Evolutionary conservation across 1,140 invertebrate genomes (phyloP), one percentile per base, ranked within the genome.

Genomic region (Apolygus lucorum): DNA sequence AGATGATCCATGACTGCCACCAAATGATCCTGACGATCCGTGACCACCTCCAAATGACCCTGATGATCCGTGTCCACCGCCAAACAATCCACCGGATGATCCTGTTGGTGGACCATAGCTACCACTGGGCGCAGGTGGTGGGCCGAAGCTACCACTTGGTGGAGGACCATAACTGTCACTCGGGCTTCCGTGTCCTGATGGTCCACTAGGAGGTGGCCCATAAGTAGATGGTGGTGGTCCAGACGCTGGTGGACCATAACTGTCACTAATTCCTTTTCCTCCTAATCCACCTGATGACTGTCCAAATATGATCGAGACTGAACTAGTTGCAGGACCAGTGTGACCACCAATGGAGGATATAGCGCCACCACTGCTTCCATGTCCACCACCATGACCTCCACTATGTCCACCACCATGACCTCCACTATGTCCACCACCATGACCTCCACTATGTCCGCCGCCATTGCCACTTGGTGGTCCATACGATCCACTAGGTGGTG

Each of bases 171-270:
- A 69, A n/a, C 29, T 25, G 26, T 22, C 29, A 52, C 52, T 69
- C 0, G 72, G 72, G n/a, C 52, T 52, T n/a, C 52, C 63, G 25
- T 68, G 28, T 13, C 27, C 29, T 27, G 63, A 84, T 73, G 79
- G 80, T 49, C 79, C 81, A 68, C 78, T 81, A 67, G 82, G 81
- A 22, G 83, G 82, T 1, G 82, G 76, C 42, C 82, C 81, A 77
- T 85, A 85, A 21, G 66, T 62, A 17, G 82, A 81, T 25, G 76
- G 54, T 21, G 82, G 81, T 2, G 83, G 84, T 21, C 78, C 76
- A 4, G 54, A 59, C 1, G 77, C 75, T 63, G 75, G 67, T 17
- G 76, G 69, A 14, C 69, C 69, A 70, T 70, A 72, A 21, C 26
- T 64, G 14, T 11, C 26, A 4, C 13, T 17, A 8, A 59, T 4